Conservation (phyloP, 2,113 vertebrate species). For the Sminthopsis crassicaudata region DNA sequence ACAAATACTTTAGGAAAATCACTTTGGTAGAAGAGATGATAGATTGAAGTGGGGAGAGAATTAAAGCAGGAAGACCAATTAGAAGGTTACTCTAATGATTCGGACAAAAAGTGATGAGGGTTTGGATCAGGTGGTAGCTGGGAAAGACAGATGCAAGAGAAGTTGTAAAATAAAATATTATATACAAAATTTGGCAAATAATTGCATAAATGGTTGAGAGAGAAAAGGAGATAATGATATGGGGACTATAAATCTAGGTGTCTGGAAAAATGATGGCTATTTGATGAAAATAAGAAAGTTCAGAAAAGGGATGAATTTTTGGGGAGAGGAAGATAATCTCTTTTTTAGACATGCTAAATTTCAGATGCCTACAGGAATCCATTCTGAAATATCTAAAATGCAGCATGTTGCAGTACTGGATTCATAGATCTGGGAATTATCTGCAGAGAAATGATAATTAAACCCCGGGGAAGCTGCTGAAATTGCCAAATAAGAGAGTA, state of each 20-base stretch:
- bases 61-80: not conserved
- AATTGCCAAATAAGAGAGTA: not conserved
- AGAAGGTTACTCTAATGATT: not conserved
- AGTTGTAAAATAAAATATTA: not conserved
- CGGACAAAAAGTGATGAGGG: not conserved
- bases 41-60: not conserved
- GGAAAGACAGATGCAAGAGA: not conserved
- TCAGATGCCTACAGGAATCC: not conserved
- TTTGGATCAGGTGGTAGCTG: not conserved
- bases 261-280: not conserved
- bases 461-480: not conserved
- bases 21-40: not conserved
- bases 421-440: not conserved
- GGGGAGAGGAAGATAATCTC: not conserved
- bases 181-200: not conserved
- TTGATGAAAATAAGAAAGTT: not conserved
- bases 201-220: not conserved
- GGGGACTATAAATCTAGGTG: not conserved
- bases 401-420: not conserved
- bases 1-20: not conserved
- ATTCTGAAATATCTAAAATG: not conserved
- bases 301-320: not conserved
- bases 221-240: not conserved
- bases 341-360: not conserved
- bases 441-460: not conserved